A percentile compares a stretch with the other conserved stretches of the same genome.
phyloP scores from a whole-genome alignment of 2,888 invertebrate species.

The Pandemis heparana region DNA sequence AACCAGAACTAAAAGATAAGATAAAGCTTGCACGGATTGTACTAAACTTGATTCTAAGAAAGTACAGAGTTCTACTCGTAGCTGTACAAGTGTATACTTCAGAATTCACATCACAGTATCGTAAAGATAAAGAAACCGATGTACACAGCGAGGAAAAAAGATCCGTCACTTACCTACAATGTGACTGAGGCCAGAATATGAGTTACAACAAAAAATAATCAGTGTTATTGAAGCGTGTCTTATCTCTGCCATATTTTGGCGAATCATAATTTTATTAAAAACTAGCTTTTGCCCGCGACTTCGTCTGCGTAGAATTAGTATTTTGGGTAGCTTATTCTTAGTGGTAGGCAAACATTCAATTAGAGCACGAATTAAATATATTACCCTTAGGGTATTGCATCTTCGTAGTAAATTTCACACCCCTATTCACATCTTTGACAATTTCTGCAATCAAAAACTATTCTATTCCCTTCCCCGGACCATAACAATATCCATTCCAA shows the following conservation, averaged over 20 bases:
- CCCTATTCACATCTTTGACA: no score
- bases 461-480: no score
- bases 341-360: no score
- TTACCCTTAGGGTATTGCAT: no score
- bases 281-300: no score
- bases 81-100: background rate
- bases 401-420: no score
- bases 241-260: slow-evolving; percentile 26
- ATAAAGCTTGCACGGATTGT: background rate
- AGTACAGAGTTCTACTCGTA: background rate
- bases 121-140: background rate
- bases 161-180: background rate
- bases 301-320: no score
- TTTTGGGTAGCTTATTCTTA: no score
- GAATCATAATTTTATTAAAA: slow-evolving; percentile 10
- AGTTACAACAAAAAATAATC: background rate
- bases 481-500: no score
- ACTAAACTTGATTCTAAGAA: background rate
- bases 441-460: no score
- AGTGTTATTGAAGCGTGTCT: background rate
- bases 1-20: background rate
- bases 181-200: background rate
- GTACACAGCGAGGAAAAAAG: background rate
- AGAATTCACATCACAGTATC: background rate
- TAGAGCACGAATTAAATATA: no score